phyloP scores from a whole-genome alignment of 2,113 vertebrate species.

The Craseonycteris thonglongyai region DNA sequence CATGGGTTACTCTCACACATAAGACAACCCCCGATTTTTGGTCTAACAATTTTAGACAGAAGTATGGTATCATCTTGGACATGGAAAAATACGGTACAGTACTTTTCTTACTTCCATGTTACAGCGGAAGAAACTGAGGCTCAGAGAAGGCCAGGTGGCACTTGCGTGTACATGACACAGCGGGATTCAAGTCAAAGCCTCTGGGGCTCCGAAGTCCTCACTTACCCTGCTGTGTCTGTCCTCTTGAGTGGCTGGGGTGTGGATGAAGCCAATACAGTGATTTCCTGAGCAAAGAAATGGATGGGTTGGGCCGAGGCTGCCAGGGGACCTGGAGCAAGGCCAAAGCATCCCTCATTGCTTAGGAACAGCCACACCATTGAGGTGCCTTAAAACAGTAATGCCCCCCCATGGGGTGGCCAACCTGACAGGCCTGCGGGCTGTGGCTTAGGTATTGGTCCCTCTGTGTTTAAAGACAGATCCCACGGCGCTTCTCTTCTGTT shows the following conservation, averaged over 20 bases:
- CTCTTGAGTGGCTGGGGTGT: background rate
- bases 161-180: background rate
- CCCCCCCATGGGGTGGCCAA: background rate
- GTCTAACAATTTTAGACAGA: too few relatives aligned
- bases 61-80: too few relatives aligned
- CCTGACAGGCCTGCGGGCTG: background rate
- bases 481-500: background rate
- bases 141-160: background rate
- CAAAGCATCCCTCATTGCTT: background rate
- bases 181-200: background rate
- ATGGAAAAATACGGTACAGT: too few relatives aligned
- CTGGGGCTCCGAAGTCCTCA: background rate
- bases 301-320: background rate
- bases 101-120: background rate
- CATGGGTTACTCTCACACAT: too few relatives aligned
- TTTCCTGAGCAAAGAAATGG: slow-evolving; percentile 39
- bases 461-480: background rate
- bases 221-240: background rate
- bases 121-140: background rate
- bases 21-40: too few relatives aligned
- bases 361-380: background rate
- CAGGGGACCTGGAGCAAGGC: background rate
- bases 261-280: background rate
- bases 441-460: background rate
- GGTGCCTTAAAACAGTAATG: slow-evolving; percentile 29